Base-by-base conservation (phyloP, 2,888 invertebrate genomes). In the Biston betularia region DNA sequence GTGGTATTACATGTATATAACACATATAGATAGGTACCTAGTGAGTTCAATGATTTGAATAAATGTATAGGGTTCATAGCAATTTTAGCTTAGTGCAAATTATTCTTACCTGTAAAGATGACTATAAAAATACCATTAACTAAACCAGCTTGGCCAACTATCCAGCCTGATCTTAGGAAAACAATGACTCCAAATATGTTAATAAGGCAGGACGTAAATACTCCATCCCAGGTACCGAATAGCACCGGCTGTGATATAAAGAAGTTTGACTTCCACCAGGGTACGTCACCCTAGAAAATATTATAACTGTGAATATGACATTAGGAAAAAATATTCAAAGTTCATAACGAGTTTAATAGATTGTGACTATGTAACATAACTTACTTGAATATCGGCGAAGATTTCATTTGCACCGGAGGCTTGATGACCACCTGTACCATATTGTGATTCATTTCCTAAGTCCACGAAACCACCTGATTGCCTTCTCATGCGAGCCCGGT, bases 161-260 rank as follows among this genome's bases (percentile, higher is more conserved):
- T 98, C 99, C 99, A 99, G 72, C 99, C 99, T 70, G 98, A 98
- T 79, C 99, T 95, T 68, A 99, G 94, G 90, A 99, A 99, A 69
- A 99, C 98, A 87, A 99, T 98, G 0, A 99, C 99, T 82, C 99
- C 99, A 93, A 99, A 98, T 66, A 99, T 98, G 90, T 99, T 99
- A 83, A 99, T 98, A 80, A 99, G 96, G 86, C 98, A 99, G 59
- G 99, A 98, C 63, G 99, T 98, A 87, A 99, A 99, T 8, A 99
- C 99, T 72, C 99, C 99, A 91, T 99, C 99, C 98, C 98, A 99
- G 0, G 98, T 98, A 12, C 99, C 99, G 94, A 99, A 99, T 59
- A 99, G 93, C 61, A 99, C 97, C 44, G 98, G 98, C 88, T 99
- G 98, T 42, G 98, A 98, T 89, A 99, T 97, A 86, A 99, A 98